A percentile compares a stretch with the other conserved stretches of the same genome.
Evolutionary conservation across 2,888 invertebrate species (phyloP).

Genomic region (Dusona sp.): DNA sequence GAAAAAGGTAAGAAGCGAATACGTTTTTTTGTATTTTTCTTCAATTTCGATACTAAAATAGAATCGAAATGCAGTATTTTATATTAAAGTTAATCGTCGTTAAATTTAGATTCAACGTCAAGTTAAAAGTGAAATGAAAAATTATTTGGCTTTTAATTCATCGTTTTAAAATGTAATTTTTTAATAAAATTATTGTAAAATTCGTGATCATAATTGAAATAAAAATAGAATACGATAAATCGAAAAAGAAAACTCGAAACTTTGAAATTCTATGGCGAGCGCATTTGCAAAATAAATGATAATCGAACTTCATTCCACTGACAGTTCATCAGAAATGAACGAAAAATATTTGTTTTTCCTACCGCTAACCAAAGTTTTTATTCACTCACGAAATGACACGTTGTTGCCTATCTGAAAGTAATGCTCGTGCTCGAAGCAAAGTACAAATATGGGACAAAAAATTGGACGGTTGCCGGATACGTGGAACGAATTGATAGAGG

Average conservation of each 20-base stretch:
- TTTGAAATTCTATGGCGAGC: background rate
- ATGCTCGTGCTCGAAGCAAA: conserved; percentile 1
- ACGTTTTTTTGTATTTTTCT: background rate
- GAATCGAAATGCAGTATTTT: background rate
- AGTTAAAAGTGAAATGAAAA: too few species aligned
- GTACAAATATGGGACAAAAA: conserved; percentile 74
- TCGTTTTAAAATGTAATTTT: too few species aligned
- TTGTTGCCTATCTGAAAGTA: background rate
- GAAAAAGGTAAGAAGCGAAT: background rate
- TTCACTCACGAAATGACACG: background rate
- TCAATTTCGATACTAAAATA: background rate
- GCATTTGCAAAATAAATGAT: background rate
- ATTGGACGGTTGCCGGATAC: conserved; percentile 75
- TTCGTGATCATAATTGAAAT: too few species aligned
- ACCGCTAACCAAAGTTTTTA: conserved; percentile 24
- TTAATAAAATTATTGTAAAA: background rate
- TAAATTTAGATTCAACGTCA: background rate
- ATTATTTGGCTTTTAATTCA: background rate
- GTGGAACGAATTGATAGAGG: conserved; percentile 72
- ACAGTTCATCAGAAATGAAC: background rate
- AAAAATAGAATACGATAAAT: background rate
- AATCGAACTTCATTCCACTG: conserved; percentile 26
- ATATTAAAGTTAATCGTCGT: background rate
- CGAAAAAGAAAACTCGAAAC: background rate
- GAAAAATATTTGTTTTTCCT: conserved; percentile 15